Base-by-base conservation (phyloP, 2,113 vertebrate genomes). In the Sander lucioperca region DNA sequence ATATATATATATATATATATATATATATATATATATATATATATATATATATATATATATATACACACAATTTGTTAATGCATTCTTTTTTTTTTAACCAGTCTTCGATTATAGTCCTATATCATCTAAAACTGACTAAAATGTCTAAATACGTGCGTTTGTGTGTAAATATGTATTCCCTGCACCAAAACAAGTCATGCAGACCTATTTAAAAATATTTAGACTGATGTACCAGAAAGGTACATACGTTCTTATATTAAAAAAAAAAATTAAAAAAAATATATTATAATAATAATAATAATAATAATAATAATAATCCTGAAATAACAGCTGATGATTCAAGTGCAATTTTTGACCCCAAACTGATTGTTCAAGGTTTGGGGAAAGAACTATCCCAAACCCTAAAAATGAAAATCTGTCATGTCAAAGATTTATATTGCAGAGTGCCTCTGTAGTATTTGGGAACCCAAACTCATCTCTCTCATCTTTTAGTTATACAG, bases 151-250 rank as follows among this genome's bases (percentile, higher is more conserved):
- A 43, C 12, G 9, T 30, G 8, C 5, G 0, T 47, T 2, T 68
- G 1, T 70, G 3, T 68, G 11, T 48, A 0, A 64, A n/a, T n/a
- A 6, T 53, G 61, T 66, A 15, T 77, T 71, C 1, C 13, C 16
- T 54, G 54, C 10, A 79, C 25, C 63, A 70, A 69, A 71, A 39
- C 33, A 73, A 45, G 54, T 73, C 48, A 72, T 43, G 68, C 70
- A 79, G 23, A 70, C 56, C n/a, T n/a, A 10, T 51, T 68, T 51
- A 18, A 21, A 69, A 64, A 66, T 50, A 18, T n/a, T 66, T 15
- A 30, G 21, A 73, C 13, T 47, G 23, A 11, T 78, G 13, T 36
- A 74, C 47, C 68, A 62, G 10, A 74, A 39, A 27, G 36, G 7
- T 19, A 30, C 45, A 33, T 15, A 27, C 27, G 18, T 36, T 48